Percentiles rank a stretch among this genome's conserved stretches.
Conservation (phyloP, 2,113 vertebrate genomes). For the Connochaetes taurinus region DNA sequence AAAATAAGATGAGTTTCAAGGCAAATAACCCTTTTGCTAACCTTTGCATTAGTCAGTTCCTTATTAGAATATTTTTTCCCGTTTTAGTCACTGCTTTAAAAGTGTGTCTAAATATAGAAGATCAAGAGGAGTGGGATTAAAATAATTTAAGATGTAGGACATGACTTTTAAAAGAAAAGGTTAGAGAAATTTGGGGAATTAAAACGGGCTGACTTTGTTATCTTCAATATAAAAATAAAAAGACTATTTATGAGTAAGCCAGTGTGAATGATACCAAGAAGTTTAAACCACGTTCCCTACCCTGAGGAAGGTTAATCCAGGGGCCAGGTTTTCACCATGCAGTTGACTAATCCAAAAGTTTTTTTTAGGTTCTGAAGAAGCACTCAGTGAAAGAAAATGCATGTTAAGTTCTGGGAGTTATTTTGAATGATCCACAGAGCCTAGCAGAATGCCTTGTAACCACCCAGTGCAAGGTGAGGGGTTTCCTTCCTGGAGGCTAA, state of each 20-base stretch:
- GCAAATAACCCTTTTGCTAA: slow-evolving; percentile 37
- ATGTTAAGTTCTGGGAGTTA: background rate
- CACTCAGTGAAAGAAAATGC: background rate
- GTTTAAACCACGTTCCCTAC: background rate
- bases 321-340: background rate
- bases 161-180: slow-evolving; percentile 14
- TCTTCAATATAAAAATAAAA: background rate
- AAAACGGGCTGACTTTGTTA: background rate
- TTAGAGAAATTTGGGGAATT: slow-evolving; percentile 10
- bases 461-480: background rate
- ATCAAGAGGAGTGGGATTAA: slow-evolving; percentile 24
- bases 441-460: background rate
- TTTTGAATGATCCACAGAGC: background rate
- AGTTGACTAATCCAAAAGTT: background rate
- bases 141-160: slow-evolving; percentile 37
- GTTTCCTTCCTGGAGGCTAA: background rate
- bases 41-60: slow-evolving; percentile 37
- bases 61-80: background rate
- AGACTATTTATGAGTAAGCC: background rate
- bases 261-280: background rate
- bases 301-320: background rate
- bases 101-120: slow-evolving; percentile 14
- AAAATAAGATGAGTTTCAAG: slow-evolving; percentile 41
- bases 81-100: slow-evolving; percentile 41
- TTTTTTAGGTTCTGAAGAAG: background rate